These are phyloP conservation scores for Pseudonaja textilis DNA, from an alignment of 2,113 vertebrate species.

Conservation along the genomic window DNA sequence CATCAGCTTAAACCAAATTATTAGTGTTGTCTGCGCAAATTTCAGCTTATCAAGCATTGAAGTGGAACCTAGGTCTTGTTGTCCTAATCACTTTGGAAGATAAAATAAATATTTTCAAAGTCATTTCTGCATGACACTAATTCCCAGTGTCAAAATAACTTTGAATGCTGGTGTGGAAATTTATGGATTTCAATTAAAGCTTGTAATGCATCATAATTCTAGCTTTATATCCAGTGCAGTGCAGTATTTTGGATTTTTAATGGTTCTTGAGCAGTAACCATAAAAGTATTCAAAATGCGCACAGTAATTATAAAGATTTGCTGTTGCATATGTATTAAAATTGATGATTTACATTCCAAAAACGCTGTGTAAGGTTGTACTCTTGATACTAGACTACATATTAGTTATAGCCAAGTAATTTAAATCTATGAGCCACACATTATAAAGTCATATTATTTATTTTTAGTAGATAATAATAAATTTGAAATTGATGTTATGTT, in stretches of 20 bases:
- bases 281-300: conserved; percentile 78
- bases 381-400: conserved; percentile 64
- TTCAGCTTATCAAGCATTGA: background rate
- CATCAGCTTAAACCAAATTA: conserved; percentile 11
- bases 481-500: conserved; percentile 63
- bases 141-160: conserved; percentile 68
- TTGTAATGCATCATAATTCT: conserved; percentile 73
- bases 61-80: conserved; percentile 15
- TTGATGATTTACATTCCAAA: conserved; percentile 73
- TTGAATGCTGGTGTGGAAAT: conserved; percentile 62
- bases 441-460: conserved; percentile 74
- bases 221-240: conserved; percentile 72
- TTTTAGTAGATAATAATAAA: conserved; percentile 73
- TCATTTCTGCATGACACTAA: conserved; percentile 55
- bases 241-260: conserved; percentile 77
- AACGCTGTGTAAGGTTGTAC: conserved; percentile 62
- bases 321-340: conserved; percentile 75
- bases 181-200: conserved; percentile 77
- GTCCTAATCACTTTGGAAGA: conserved; percentile 17
- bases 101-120: conserved; percentile 61
- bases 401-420: conserved; percentile 78
- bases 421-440: conserved; percentile 64
- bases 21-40: conserved; percentile 5
- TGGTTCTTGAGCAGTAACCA: conserved; percentile 72
- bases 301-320: conserved; percentile 79